A percentile compares a stretch with the other conserved stretches of the same genome.
These are phyloP conservation scores for Resseliella maxima DNA, from an alignment of 2,888 invertebrate species.

Conservation along the genomic window DNA sequence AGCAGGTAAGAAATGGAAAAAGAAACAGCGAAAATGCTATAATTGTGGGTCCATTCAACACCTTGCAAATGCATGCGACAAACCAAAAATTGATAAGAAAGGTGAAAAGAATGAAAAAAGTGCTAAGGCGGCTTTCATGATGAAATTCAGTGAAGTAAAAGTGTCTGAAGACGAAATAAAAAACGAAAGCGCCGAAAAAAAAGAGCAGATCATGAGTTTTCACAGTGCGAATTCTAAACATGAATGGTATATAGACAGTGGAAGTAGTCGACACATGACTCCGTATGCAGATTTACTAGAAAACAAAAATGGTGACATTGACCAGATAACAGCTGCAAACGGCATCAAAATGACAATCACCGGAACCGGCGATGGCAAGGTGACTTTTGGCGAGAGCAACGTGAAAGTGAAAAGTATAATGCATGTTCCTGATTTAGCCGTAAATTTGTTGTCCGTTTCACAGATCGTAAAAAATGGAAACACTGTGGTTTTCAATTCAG, in stretches of 20 bases:
- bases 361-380: not conserved
- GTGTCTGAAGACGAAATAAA: constrained; percentile 59
- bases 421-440: not conserved
- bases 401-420: not conserved
- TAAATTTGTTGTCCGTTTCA: not conserved
- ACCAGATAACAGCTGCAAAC: constrained; percentile 58
- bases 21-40: not conserved
- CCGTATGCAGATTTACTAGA: constrained; percentile 58
- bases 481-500: not conserved
- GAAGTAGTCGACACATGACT: constrained; percentile 61
- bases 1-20: not conserved
- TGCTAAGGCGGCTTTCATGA: not conserved
- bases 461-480: not conserved
- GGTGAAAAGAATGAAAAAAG: not conserved
- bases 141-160: not conserved
- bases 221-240: not conserved
- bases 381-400: not conserved
- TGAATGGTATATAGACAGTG: constrained; percentile 62
- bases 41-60: not conserved
- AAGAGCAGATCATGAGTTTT: not conserved
- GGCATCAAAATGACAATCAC: not conserved
- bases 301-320: constrained; percentile 46
- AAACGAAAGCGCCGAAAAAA: too few relatives aligned
- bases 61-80: not conserved
- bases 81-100: not conserved